These are phyloP conservation scores for Calliphora vicina DNA, from an alignment of 1,140 invertebrate genomes.

Conservation along the genomic window DNA sequence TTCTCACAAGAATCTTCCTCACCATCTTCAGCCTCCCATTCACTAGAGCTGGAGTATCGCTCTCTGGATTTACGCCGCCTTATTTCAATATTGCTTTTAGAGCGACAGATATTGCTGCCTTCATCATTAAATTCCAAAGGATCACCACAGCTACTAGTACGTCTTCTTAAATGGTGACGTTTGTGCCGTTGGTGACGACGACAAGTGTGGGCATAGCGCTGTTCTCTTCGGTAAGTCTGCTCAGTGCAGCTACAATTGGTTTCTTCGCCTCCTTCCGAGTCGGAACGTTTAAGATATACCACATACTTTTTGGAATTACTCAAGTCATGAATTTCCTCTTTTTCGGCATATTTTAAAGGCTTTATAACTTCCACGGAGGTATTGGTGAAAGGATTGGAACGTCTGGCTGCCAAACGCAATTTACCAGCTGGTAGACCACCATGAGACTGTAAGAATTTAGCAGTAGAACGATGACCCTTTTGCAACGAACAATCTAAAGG, in stretches of 20 bases:
- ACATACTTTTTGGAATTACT: conserved; percentile 58
- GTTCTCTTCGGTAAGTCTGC: conserved; percentile 55
- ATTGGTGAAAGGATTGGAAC: conserved; percentile 56
- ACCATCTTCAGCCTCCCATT: conserved; percentile 44
- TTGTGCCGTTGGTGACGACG: conserved; percentile 46
- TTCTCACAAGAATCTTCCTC: conserved; percentile 55
- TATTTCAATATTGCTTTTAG: conserved; percentile 62
- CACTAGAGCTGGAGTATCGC: conserved; percentile 50
- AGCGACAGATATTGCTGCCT: conserved; percentile 57
- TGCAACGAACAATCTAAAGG: conserved; percentile 90
- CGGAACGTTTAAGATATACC: conserved; percentile 56
- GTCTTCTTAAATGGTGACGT: conserved; percentile 46
- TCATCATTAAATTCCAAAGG: conserved; percentile 36
- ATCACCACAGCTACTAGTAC: conserved; percentile 60
- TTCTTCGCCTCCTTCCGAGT: conserved; percentile 46
- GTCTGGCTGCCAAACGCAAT: conserved; percentile 63
- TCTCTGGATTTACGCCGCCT: conserved; percentile 50
- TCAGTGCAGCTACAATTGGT: conserved; percentile 56
- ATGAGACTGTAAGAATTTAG: conserved; percentile 91
- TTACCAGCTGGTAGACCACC: conserved; percentile 83
- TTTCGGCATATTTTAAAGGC: conserved; percentile 58
- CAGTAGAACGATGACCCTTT: conserved; percentile 84
- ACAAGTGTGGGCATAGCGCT: conserved; percentile 49
- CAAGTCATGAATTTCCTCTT: conserved; percentile 58
- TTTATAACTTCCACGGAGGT: conserved; percentile 51